Conservation (phyloP, 1,140 invertebrate species). For the Euglossa dilemma region DNA sequence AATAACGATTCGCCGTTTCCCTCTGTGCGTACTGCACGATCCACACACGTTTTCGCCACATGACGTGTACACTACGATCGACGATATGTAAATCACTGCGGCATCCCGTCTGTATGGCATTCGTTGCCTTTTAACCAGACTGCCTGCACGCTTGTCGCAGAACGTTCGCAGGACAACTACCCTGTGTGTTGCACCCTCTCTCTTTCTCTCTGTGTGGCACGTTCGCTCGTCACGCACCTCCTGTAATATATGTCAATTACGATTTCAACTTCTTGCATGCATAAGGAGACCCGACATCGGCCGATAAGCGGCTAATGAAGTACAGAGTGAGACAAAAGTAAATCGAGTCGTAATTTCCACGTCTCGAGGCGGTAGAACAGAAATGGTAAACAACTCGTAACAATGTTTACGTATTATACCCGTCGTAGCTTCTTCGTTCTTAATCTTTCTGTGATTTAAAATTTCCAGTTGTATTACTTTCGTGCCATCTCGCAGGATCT, state of each 20-base stretch:
- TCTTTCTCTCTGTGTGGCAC: background rate
- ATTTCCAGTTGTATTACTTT: too few relatives aligned
- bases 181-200: slow-evolving; percentile 5
- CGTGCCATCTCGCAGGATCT: too few relatives aligned
- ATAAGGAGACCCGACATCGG: background rate
- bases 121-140: slow-evolving; percentile 39
- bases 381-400: too few relatives aligned
- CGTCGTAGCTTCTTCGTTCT: too few relatives aligned
- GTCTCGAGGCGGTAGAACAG: too few relatives aligned
- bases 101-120: slow-evolving; percentile 41
- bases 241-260: slow-evolving; percentile 53
- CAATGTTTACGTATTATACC: too few relatives aligned
- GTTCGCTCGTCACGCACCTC: slow-evolving; percentile 47
- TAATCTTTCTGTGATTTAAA: too few relatives aligned
- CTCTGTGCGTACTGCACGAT: slow-evolving; percentile 14
- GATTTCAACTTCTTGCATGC: slow-evolving; percentile 30
- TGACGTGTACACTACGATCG: slow-evolving; percentile 36
- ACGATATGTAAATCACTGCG: slow-evolving; percentile 61
- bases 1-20: background rate
- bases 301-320: background rate
- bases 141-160: slow-evolving; percentile 42
- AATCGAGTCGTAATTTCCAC: background rate
- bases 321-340: background rate
- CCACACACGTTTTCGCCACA: background rate
- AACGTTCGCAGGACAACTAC: slow-evolving; percentile 52